Percentiles rank a stretch among this genome's conserved stretches.
phyloP scores from a whole-genome alignment of 2,888 invertebrate species.

The Endotricha flammealis region DNA sequence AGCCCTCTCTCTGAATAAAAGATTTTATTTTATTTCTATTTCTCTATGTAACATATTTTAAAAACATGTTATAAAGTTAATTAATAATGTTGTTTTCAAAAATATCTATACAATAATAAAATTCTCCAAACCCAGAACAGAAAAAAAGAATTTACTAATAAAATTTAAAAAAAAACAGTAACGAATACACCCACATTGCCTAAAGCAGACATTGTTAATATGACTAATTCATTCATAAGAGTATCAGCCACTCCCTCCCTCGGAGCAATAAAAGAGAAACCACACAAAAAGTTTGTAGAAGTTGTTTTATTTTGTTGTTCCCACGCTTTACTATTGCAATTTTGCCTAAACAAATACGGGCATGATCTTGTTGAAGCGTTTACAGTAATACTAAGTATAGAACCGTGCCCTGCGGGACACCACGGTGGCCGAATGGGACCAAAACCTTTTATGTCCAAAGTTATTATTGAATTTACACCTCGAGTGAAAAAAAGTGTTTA shows the following conservation, averaged over 20 bases:
- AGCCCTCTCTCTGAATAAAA: no score
- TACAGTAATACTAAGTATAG: conserved; percentile 52
- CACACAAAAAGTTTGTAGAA: conserved; percentile 37
- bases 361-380: conserved; percentile 50
- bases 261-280: conserved; percentile 51
- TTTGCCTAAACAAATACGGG: conserved; percentile 61
- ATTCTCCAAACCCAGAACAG: no score
- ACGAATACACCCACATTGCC: background rate
- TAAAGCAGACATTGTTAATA: conserved; percentile 6
- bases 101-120: no score
- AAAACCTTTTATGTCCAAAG: conserved; percentile 38
- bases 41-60: no score
- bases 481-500: conserved; percentile 7
- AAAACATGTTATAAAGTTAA: no score
- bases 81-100: no score
- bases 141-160: no score
- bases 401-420: conserved; percentile 24
- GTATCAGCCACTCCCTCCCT: conserved; percentile 22
- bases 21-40: no score
- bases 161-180: background rate
- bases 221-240: conserved; percentile 1
- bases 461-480: conserved; percentile 27
- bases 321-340: conserved; percentile 58
- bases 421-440: conserved; percentile 38
- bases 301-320: conserved; percentile 47